Evolutionary conservation across 2,797 vertebrate genomes (phyloP).

Genomic region (Varecia variegata): DNA sequence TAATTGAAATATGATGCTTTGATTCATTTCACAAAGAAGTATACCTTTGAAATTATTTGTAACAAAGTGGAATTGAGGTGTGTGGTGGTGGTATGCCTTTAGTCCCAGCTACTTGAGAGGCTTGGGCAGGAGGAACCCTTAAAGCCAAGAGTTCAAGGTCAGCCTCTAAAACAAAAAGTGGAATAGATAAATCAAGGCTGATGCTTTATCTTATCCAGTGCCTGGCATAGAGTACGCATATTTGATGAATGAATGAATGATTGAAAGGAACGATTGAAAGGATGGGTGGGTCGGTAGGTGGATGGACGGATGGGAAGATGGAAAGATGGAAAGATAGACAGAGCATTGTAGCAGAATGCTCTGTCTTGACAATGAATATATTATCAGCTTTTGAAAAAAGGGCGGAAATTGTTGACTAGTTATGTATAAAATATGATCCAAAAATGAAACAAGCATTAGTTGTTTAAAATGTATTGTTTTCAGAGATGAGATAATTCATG

Average conservation of each 20-base stretch:
- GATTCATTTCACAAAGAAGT: conserved; percentile 74
- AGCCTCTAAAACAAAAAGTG: not conserved
- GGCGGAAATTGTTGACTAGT: not conserved
- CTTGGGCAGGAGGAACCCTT: too few relatives aligned
- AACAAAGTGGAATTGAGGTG: conserved; percentile 49
- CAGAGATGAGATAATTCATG: not conserved
- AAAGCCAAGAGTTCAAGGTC: not conserved
- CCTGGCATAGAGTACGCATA: not conserved
- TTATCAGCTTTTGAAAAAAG: not conserved
- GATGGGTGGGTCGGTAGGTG: not conserved
- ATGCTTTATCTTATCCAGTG: not conserved
- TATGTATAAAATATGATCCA: not conserved
- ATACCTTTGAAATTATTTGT: conserved; percentile 75
- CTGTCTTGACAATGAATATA: not conserved
- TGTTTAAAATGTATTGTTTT: not conserved
- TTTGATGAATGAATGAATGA: not conserved
- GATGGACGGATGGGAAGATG: not conserved
- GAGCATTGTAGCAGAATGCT: not conserved
- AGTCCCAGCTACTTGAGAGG: not conserved
- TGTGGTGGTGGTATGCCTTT: not conserved
- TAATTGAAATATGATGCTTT: conserved; percentile 72
- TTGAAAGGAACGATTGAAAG: not conserved
- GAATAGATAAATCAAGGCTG: not conserved
- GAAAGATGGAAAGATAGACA: not conserved
- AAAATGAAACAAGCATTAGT: not conserved